A percentile compares a stretch with the other conserved stretches of the same genome.
These are phyloP conservation scores for Ametastegia equiseti DNA, from an alignment of 2,888 invertebrate species.

Conservation along the genomic window DNA sequence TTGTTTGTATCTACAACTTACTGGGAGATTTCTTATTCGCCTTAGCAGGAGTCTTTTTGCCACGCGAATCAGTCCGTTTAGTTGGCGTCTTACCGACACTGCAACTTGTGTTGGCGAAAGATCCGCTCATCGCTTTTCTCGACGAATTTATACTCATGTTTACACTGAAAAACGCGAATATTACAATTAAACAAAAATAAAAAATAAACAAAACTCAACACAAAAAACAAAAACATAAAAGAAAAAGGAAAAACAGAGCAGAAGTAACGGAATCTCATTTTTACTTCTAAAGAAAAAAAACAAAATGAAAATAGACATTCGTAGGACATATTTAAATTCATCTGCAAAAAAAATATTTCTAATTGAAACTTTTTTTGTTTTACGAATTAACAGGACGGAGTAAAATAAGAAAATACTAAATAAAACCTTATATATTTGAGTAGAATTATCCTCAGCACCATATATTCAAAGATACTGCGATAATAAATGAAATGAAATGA, in stretches of 20 bases:
- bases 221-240: slow-evolving; percentile 19
- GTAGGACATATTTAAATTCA: no score
- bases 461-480: no score
- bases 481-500: no score
- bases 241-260: neutral
- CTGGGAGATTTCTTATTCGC: slow-evolving; percentile 84
- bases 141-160: slow-evolving; percentile 84
- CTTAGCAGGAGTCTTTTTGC: slow-evolving; percentile 82
- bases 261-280: neutral
- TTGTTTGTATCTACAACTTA: slow-evolving; percentile 64
- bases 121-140: slow-evolving; percentile 77
- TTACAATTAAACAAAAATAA: slow-evolving; percentile 26
- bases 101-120: slow-evolving; percentile 67
- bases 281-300: no score
- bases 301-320: no score
- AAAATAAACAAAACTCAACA: neutral
- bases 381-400: no score
- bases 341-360: no score
- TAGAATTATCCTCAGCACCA: no score
- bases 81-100: slow-evolving; percentile 80
- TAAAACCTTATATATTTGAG: no score
- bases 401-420: no score
- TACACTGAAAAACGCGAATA: slow-evolving; percentile 68
- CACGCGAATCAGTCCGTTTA: slow-evolving; percentile 76
- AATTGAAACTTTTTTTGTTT: no score